Evolutionary conservation across 2,797 vertebrate species (phyloP).

Genomic region (Syngnathus rostellatus): DNA sequence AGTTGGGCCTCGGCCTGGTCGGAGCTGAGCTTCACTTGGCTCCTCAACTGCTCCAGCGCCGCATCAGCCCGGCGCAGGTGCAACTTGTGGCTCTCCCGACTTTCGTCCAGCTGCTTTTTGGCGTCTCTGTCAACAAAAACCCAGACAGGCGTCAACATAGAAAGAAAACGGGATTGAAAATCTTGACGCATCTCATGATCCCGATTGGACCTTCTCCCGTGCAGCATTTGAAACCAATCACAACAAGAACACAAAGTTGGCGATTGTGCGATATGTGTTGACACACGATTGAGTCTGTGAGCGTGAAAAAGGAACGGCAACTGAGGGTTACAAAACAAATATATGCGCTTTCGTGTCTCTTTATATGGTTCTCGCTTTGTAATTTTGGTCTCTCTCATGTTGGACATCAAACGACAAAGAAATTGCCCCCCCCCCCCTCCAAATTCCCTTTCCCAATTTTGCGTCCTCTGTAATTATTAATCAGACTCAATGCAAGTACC

Average conservation of each 20-base stretch:
- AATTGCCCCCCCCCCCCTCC: slow-evolving; percentile 46
- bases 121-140: slow-evolving; percentile 69
- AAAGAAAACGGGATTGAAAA: background rate
- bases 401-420: slow-evolving; percentile 72
- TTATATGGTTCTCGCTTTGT: slow-evolving; percentile 65
- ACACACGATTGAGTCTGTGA: slow-evolving; percentile 11
- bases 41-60: slow-evolving; percentile 88
- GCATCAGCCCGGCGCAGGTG: slow-evolving; percentile 86
- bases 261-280: slow-evolving; percentile 7
- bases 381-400: slow-evolving; percentile 79
- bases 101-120: slow-evolving; percentile 76
- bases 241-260: slow-evolving; percentile 2
- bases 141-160: background rate
- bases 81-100: slow-evolving; percentile 78
- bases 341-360: slow-evolving; percentile 54
- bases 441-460: slow-evolving; percentile 47
- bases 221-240: slow-evolving; percentile 26
- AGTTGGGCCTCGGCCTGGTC: slow-evolving; percentile 86
- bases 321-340: slow-evolving; percentile 44
- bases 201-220: no score
- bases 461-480: slow-evolving; percentile 79
- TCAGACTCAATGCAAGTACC: slow-evolving; percentile 58
- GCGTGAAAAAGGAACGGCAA: slow-evolving; percentile 10
- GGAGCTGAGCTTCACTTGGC: slow-evolving; percentile 87
- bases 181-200: no score